Evolutionary conservation across 2,113 vertebrate species (phyloP).

Genomic region (Salvelinus alpinus): DNA sequence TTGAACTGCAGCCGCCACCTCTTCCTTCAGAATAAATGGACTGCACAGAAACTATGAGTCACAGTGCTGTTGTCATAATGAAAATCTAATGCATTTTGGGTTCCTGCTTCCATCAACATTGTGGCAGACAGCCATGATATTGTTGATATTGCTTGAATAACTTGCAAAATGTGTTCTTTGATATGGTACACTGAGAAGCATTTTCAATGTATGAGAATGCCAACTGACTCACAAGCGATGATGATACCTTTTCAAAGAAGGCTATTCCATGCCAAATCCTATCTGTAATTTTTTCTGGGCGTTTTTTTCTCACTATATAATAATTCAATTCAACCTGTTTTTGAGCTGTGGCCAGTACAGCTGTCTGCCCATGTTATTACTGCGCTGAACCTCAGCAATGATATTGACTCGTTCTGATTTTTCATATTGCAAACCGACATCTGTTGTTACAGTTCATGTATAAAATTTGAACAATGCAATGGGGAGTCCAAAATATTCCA

Average conservation of each 20-base stretch:
- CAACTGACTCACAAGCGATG: slow-evolving; percentile 13
- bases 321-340: slow-evolving; percentile 46
- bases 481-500: no score
- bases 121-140: slow-evolving; percentile 48
- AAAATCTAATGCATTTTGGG: slow-evolving; percentile 77
- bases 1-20: slow-evolving; percentile 74
- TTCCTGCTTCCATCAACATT: slow-evolving; percentile 54
- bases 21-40: slow-evolving; percentile 78
- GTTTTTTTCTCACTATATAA: slow-evolving; percentile 2
- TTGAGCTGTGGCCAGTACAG: slow-evolving; percentile 8
- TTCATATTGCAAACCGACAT: background rate
- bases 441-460: background rate
- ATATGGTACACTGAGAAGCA: slow-evolving; percentile 44
- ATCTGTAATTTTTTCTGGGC: background rate
- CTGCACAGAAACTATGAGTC: slow-evolving; percentile 68
- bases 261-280: background rate
- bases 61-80: slow-evolving; percentile 72
- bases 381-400: background rate
- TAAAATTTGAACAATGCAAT: background rate
- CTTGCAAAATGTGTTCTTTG: slow-evolving; percentile 54
- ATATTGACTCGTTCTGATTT: background rate
- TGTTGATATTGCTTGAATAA: slow-evolving; percentile 59
- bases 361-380: no score
- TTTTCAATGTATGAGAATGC: slow-evolving; percentile 33
- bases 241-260: background rate